Base-by-base conservation (phyloP, 1,140 invertebrate genomes). In the Colletes latitarsis region DNA sequence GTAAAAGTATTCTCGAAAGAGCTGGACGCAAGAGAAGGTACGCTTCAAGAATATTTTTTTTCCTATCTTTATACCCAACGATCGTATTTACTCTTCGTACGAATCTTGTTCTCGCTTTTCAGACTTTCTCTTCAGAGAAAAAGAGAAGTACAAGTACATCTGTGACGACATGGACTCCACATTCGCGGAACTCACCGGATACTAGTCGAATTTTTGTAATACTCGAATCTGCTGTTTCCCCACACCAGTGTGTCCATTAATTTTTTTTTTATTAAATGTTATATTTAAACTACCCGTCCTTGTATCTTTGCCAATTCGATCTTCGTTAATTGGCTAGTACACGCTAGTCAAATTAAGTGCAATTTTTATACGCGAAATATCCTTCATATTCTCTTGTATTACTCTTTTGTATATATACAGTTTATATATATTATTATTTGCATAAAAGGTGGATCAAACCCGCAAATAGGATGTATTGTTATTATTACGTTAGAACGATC, bases 1-100 rank as follows among this genome's bases (percentile, higher is more conserved):
- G 96, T 97, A 75, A 96, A 97, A 93, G 96, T 97, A 81, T 94
- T 97, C 80, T 96, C 97, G 93, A 97, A 97, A 93, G 97, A 98
- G 91, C 95, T 98, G 86, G 97, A 97, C 94, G 95, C 96, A 94
- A 94, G 97, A 88, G 97, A 98, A 96, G 97, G 97, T 97, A 82
- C 21, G 43, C 58, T 58, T 53, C 14, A 6, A 52, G 46, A 52
- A 43, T 78, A 14, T 63, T n/a, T 43, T n/a, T 43, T n/a, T 21
- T 17, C 4, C 15, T 81, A 41, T 66, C 66, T 63, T 17, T 64
- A 30, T 62, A 12, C 43, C 67, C 30, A 30, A 30, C 30, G 30
- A 30, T 58, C 58, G 9, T 67, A 12, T 46, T 3, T 41, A n/a
- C 2, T 4, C 15, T 70, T 53, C 17, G 0, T 4, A 4, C 0